Evolutionary conservation across 2,888 invertebrate genomes (phyloP).

Genomic region (Meiosimyza platycephala): DNA sequence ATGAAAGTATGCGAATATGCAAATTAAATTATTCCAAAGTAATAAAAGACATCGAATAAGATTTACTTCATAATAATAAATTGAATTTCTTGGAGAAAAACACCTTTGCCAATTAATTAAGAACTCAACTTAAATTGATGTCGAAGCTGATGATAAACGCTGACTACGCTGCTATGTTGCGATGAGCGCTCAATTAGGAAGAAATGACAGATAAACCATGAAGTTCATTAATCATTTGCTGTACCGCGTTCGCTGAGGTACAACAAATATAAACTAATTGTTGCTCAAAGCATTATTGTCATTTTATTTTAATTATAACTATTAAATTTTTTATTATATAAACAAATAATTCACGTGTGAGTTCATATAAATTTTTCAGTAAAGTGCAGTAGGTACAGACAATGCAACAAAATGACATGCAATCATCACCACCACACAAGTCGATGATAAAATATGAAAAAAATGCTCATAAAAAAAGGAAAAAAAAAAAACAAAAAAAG

Average conservation of each 20-base stretch:
- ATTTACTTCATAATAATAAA: no score
- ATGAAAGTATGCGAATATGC: no score
- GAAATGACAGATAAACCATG: slow-evolving; percentile 5
- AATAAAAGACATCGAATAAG: no score
- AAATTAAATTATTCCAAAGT: no score
- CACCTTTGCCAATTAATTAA: no score
- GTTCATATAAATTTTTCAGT: not conserved
- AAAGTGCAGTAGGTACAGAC: no score
- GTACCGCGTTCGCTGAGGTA: slow-evolving; percentile 3
- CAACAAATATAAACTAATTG: not conserved
- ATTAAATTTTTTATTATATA: not conserved
- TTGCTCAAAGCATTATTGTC: slow-evolving; percentile 4
- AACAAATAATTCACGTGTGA: not conserved
- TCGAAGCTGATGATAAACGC: not conserved
- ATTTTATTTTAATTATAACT: not conserved
- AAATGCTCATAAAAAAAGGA: not conserved
- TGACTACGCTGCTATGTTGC: not conserved
- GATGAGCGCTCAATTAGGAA: slow-evolving; percentile 21
- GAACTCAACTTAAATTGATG: not conserved
- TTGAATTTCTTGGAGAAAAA: no score
- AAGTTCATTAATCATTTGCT: slow-evolving; percentile 21
- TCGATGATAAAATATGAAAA: slow-evolving; percentile 16
- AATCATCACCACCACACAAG: not conserved
- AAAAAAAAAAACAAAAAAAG: slow-evolving; percentile 13
- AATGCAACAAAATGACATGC: not conserved